phyloP scores from a whole-genome alignment of 2,797 vertebrate species.

The Gephyroberyx darwinii region DNA sequence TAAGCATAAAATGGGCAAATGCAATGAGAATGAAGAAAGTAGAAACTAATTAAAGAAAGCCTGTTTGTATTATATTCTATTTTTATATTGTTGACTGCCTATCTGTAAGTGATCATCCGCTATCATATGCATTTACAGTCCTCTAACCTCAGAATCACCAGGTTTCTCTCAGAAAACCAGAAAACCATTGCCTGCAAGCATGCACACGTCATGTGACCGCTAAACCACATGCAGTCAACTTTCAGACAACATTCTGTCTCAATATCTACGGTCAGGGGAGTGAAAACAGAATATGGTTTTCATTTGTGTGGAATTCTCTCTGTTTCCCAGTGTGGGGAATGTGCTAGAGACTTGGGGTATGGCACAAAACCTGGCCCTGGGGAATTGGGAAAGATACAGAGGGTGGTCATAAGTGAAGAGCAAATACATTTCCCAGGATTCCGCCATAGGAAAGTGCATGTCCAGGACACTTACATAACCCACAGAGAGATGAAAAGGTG shows the following conservation, averaged over 20 bases:
- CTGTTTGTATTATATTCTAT: background rate
- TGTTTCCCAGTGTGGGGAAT: constrained; percentile 60
- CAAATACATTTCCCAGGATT: constrained; percentile 39
- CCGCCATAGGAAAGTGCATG: constrained; percentile 31
- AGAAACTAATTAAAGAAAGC: constrained; percentile 13
- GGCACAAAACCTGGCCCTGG: constrained; percentile 54
- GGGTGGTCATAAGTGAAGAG: constrained; percentile 55
- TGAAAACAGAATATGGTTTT: constrained; percentile 71
- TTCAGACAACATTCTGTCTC: constrained; percentile 51
- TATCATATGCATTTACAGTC: constrained; percentile 7
- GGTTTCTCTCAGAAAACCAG: constrained; percentile 10
- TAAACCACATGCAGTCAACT: constrained; percentile 39
- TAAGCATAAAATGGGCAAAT: no score
- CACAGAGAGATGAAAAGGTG: constrained; percentile 15
- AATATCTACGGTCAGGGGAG: constrained; percentile 57
- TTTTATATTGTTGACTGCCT: background rate
- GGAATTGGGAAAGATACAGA: constrained; percentile 65
- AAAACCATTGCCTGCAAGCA: constrained; percentile 33
- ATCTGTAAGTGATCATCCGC: constrained; percentile 2
- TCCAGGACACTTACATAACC: constrained; percentile 32
- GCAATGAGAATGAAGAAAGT: background rate
- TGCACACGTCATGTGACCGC: constrained; percentile 25
- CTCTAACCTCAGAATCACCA: constrained; percentile 15
- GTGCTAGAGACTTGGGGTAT: constrained; percentile 65
- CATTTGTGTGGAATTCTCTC: constrained; percentile 75